Evolutionary conservation across 2,797 vertebrate species (phyloP), one percentile per base, ranked within the genome.

Genomic region (Hephaestus fuliginosus): DNA sequence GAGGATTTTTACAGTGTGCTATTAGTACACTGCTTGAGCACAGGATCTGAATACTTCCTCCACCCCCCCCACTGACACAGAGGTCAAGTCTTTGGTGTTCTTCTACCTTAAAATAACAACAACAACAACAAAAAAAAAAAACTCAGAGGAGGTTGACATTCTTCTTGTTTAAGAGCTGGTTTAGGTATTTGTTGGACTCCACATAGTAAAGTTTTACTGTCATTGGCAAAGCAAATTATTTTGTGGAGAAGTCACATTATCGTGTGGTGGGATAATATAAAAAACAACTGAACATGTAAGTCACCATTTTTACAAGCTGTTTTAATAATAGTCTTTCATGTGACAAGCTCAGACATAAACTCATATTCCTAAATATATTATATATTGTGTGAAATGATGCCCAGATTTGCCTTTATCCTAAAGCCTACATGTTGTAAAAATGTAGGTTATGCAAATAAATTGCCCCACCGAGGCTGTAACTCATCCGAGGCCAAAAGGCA

Each of bases 401-500:
- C 18, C 2, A 43, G 25, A 71, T 76, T 8, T 74, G 36, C 44
- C 49, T 44, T 20, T 3, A 60, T 33, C 65, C 28, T 55, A 10
- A 57, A 65, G 41, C 2, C 41, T 57, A 69, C 61, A 69, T 33
- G 70, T 79, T 78, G 70, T 81, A 83, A 85, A 83, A 81, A 79
- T 88, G 87, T 88, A 79, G 63, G 25, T 80, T 86, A 80, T 88
- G 82, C 87, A 88, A 86, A 88, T 88, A 80, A 73, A 85, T 56
- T 62, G 33, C 53, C 76, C 83, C 78, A 58, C 53, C 0, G 43
- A 56, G 63, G 71, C 67, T 89, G 83, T 85, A 89, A 85, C 52
- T 91, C 83, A 85, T 75, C 80, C 79, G 56, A 10, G 22, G 74
- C 61, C 82, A 89, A 89, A 92, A 88, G 86, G 77, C 85, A 74